Evolutionary conservation across 2,113 vertebrate species (phyloP), one percentile per base, ranked within the genome.

Genomic region (Hylia prasina): DNA sequence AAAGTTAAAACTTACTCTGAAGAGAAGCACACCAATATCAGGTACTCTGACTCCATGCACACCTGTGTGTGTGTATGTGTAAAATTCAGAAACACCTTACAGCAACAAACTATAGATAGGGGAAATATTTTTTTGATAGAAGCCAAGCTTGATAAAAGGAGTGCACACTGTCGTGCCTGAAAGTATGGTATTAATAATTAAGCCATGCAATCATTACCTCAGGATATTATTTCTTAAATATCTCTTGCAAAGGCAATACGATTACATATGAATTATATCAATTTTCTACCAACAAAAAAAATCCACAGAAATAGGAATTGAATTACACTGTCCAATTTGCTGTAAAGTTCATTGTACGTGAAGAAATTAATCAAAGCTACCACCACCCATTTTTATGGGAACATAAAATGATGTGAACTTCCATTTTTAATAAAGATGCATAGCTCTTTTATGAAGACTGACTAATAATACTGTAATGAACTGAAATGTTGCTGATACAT

Each of bases 391-490:
- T 97, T 99, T 99, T 99, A 99, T 98, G 98, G 98, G 98, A 97
- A 98, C 98, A 98, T 99, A 99, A 99, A 99, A 99, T 98, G 98
- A 98, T 98, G 98, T 98, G 98, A 98, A 98, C 98, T 99, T 99
- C 98, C 98, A 98, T 98, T 98, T 98, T 99, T 99, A 99, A 99
- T 99, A 98, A 98, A 99, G 98, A 98, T 98, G 97, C 98, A 98
- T 98, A 97, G 98, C 98, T 96, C 98, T 98, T 99, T 99, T 99
- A 99, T 99, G 98, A 99, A 99, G 98, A 99, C 97, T 97, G 97
- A 98, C 98, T 98, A 98, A 98, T 99, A 98, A 98, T 98, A 97
- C 72, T 89, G 50, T 98, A 97, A 97, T 98, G 97, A 97, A 97
- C 98, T 97, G 97, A 97, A 97, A 97, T 96, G 89, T 82, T 87